phyloP scores from a whole-genome alignment of 2,888 invertebrate genomes.

The Acheta domesticus region DNA sequence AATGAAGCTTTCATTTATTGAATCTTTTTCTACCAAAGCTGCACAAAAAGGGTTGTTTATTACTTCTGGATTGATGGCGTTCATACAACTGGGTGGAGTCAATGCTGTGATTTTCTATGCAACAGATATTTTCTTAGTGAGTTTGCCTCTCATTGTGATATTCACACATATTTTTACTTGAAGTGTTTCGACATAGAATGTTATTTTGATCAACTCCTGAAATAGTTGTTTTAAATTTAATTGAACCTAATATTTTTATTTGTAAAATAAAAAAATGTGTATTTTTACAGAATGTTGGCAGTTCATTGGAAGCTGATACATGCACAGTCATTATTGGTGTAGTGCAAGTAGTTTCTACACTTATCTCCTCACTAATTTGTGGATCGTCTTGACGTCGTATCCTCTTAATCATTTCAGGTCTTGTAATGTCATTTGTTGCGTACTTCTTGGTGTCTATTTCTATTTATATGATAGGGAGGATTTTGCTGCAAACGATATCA shows the following conservation, averaged over 20 bases:
- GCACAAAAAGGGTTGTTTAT: slow-evolving; percentile 67
- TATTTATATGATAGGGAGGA: slow-evolving; percentile 43
- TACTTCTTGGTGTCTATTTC: slow-evolving; percentile 72
- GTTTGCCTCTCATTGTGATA: slow-evolving; percentile 21
- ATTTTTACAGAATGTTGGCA: slow-evolving; percentile 53
- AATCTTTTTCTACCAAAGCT: slow-evolving; percentile 59
- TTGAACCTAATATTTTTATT: no score
- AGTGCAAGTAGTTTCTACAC: slow-evolving; percentile 75
- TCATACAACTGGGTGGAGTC: slow-evolving; percentile 82
- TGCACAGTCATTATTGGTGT: slow-evolving; percentile 79
- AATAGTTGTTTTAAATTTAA: no score
- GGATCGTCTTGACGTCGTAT: slow-evolving; percentile 73
- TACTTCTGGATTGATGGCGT: slow-evolving; percentile 77
- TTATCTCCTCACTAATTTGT: slow-evolving; percentile 71
- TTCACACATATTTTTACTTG: no score
- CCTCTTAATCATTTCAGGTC: slow-evolving; percentile 67
- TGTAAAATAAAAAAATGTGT: neutral
- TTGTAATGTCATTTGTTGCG: slow-evolving; percentile 67
- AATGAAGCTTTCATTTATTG: slow-evolving; percentile 55
- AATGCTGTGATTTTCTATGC: slow-evolving; percentile 82
- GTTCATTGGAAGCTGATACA: slow-evolving; percentile 55
- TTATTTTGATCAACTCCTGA: no score
- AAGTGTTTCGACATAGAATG: no score
- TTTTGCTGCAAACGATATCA: slow-evolving; percentile 47
- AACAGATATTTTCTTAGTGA: slow-evolving; percentile 63